phyloP scores from a whole-genome alignment of 2,888 invertebrate species.

The Sminthurides aquaticus region DNA sequence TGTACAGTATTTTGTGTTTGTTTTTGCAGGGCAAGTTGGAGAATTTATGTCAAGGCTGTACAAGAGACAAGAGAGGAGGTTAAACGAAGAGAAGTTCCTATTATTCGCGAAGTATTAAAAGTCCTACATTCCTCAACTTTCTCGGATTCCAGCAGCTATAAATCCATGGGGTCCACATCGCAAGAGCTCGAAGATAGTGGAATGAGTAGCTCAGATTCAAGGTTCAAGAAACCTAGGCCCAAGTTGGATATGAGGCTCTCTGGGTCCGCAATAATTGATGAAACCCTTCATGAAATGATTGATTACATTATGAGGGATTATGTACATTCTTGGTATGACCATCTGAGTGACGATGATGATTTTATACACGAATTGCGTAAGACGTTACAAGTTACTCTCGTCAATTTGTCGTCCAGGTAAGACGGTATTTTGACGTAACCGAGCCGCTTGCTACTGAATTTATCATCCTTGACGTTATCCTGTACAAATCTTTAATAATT shows the following conservation, averaged over 20 bases:
- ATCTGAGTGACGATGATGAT: constrained; percentile 60
- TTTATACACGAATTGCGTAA: constrained; percentile 63
- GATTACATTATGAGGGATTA: constrained; percentile 73
- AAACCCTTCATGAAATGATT: constrained; percentile 74
- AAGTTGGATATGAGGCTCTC: constrained; percentile 58
- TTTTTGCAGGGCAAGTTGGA: constrained; percentile 26
- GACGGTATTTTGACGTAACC: constrained; percentile 4
- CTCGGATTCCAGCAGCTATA: not conserved
- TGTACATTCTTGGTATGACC: constrained; percentile 59
- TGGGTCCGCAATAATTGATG: constrained; percentile 77
- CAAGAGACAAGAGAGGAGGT: constrained; percentile 18
- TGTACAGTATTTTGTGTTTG: not conserved
- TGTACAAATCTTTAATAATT: constrained; percentile 3
- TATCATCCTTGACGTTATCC: not conserved
- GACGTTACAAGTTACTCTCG: constrained; percentile 62
- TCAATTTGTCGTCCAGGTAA: constrained; percentile 65
- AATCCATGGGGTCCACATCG: not conserved
- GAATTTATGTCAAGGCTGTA: constrained; percentile 25
- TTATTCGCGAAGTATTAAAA: constrained; percentile 5
- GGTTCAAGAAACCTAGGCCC: constrained; percentile 3
- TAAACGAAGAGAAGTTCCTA: constrained; percentile 8
- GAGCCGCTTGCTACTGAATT: not conserved
- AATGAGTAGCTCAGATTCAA: not conserved
- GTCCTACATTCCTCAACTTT: not conserved
- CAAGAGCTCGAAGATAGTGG: not conserved